Percentiles rank a stretch among this genome's conserved stretches.
phyloP scores from a whole-genome alignment of 2,113 vertebrate genomes.

The Syngnathoides biaculeatus region DNA sequence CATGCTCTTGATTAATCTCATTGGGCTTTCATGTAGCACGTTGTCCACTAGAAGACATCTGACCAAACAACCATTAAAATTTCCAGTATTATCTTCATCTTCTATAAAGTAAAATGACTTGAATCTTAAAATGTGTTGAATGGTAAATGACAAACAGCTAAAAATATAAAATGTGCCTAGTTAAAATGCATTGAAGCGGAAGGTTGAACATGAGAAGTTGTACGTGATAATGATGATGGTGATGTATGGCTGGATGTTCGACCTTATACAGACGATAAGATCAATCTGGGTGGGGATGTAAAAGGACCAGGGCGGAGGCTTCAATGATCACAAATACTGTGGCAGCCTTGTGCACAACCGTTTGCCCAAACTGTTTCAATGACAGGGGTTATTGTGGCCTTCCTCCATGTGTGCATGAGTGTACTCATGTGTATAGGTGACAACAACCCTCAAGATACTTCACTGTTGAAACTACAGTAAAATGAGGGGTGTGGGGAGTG shows the following conservation, averaged over 20 bases:
- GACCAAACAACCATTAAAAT: background rate
- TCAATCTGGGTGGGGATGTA: background rate
- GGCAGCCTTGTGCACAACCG: constrained; percentile 34
- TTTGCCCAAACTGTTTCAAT: constrained; percentile 17
- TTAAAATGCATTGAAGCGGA: background rate
- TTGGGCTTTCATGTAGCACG: background rate
- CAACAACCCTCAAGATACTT: background rate
- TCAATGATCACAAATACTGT: constrained; percentile 1
- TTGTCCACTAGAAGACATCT: background rate
- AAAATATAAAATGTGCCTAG: background rate
- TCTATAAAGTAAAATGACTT: constrained; percentile 10
- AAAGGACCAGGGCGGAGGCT: background rate
- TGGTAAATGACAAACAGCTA: background rate
- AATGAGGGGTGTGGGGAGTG: background rate
- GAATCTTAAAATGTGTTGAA: constrained; percentile 2
- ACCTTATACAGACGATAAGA: background rate
- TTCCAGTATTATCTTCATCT: background rate
- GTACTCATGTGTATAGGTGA: background rate
- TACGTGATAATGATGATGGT: background rate
- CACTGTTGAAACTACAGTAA: background rate
- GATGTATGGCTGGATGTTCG: background rate
- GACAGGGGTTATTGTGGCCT: background rate
- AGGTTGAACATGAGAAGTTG: background rate
- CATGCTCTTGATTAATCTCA: constrained; percentile 4
- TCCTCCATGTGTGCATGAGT: constrained; percentile 10